Percentiles rank a stretch among this genome's conserved stretches.
Evolutionary conservation across 2,797 vertebrate species (phyloP).

Genomic region (Lepilemur ruficaudatus): DNA sequence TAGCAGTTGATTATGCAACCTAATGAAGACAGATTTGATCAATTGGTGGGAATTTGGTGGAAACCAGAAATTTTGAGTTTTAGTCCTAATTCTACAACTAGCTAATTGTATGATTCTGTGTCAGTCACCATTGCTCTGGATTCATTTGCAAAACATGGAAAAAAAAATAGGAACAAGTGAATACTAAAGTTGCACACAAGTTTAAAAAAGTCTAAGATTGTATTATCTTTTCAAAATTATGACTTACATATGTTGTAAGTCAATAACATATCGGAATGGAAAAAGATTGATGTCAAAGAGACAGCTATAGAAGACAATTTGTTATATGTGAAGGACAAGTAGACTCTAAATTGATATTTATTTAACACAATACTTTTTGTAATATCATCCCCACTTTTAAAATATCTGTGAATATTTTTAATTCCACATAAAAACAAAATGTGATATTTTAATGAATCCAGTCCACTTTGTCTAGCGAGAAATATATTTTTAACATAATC

Average conservation of each 20-base stretch:
- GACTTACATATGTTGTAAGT: background rate
- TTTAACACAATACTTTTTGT: background rate
- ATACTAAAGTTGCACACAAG: background rate
- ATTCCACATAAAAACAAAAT: background rate
- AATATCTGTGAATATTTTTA: background rate
- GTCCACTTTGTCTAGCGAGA: background rate
- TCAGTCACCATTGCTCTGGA: background rate
- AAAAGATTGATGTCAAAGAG: background rate
- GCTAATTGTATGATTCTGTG: background rate
- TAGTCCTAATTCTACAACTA: background rate
- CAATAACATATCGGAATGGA: background rate
- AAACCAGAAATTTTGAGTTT: background rate
- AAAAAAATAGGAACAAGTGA: background rate
- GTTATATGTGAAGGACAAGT: background rate
- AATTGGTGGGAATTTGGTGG: background rate
- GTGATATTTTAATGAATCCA: background rate
- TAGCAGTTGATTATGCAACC: background rate
- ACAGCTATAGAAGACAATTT: background rate
- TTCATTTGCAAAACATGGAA: background rate
- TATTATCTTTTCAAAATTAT: background rate
- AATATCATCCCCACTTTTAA: background rate
- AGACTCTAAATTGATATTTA: background rate
- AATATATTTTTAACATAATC: background rate
- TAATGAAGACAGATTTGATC: background rate
- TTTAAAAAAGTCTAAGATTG: background rate